Percentiles rank a stretch among this genome's conserved stretches.
Conservation (phyloP, 2,888 invertebrate genomes). For the Carpatolechia fugitivella region DNA sequence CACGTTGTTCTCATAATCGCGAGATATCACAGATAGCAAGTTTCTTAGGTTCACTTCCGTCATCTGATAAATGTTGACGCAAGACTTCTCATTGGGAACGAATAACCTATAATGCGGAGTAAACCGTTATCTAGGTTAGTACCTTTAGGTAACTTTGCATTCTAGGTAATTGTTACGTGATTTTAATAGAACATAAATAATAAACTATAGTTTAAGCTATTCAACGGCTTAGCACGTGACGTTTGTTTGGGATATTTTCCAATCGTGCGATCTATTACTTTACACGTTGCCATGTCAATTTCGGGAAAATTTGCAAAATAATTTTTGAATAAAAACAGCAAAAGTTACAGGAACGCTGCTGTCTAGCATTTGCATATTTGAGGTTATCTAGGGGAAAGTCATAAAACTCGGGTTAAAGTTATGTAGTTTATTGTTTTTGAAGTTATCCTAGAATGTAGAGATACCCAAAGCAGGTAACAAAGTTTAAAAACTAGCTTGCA, state of each 20-base stretch:
- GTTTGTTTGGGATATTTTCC: too few species aligned
- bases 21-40: slow-evolving; percentile 35
- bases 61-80: slow-evolving; percentile 48
- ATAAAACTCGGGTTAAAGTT: too few species aligned
- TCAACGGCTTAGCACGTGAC: too few species aligned
- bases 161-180: slow-evolving; percentile 13
- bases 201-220: too few species aligned
- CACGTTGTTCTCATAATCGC: slow-evolving; percentile 29
- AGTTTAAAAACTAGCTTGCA: neutral
- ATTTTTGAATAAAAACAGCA: too few species aligned
- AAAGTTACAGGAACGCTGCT: too few species aligned
- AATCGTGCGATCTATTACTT: too few species aligned
- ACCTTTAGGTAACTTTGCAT: slow-evolving; percentile 10
- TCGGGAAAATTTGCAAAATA: too few species aligned
- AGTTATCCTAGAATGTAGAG: neutral
- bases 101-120: slow-evolving; percentile 13
- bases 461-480: neutral
- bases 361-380: too few species aligned
- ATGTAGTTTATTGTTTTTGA: too few species aligned
- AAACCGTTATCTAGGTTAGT: slow-evolving; percentile 5
- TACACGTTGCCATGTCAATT: too few species aligned
- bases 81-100: slow-evolving; percentile 20
- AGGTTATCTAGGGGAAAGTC: too few species aligned
- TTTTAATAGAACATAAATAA: neutral
- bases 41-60: slow-evolving; percentile 46